These are phyloP conservation scores for Diachrysia chrysitis DNA, from an alignment of 2,888 invertebrate species.

Conservation along the genomic window DNA sequence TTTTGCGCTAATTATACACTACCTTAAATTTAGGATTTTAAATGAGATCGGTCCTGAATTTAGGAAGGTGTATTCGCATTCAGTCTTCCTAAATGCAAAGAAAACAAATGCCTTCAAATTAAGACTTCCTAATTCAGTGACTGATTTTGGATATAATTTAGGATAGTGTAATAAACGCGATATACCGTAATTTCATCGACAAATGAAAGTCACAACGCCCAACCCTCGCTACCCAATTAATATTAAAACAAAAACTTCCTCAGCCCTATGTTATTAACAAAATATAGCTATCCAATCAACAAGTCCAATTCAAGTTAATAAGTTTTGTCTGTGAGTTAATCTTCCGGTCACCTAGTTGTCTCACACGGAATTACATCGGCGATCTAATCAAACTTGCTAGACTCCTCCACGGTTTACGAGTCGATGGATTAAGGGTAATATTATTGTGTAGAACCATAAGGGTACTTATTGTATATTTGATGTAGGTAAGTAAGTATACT, in stretches of 20 bases:
- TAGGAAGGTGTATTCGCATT: too few relatives aligned
- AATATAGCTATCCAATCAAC: conserved; percentile 63
- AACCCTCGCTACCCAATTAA: not conserved
- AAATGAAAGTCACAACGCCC: not conserved
- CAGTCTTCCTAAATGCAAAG: too few relatives aligned
- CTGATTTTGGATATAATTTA: too few relatives aligned
- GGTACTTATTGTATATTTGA: conserved; percentile 5
- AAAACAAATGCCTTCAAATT: too few relatives aligned
- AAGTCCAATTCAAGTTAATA: conserved; percentile 67
- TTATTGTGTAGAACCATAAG: conserved; percentile 63
- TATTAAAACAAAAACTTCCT: conserved; percentile 30
- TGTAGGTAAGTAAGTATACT: not conserved
- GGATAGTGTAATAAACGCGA: too few relatives aligned
- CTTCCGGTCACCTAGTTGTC: conserved; percentile 59
- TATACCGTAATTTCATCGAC: not conserved
- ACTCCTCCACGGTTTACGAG: conserved; percentile 63
- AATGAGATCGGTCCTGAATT: too few relatives aligned
- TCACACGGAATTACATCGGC: conserved; percentile 61
- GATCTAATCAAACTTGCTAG: conserved; percentile 80
- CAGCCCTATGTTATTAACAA: conserved; percentile 46
- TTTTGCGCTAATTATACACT: too few relatives aligned
- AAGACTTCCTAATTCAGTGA: too few relatives aligned
- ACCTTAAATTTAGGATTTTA: too few relatives aligned
- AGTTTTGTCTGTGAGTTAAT: conserved; percentile 66
- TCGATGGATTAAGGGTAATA: conserved; percentile 62